Percentiles rank a stretch among this genome's conserved stretches.
These are phyloP conservation scores for Hestina assimilis DNA, from an alignment of 1,140 invertebrate genomes.

Conservation along the genomic window DNA sequence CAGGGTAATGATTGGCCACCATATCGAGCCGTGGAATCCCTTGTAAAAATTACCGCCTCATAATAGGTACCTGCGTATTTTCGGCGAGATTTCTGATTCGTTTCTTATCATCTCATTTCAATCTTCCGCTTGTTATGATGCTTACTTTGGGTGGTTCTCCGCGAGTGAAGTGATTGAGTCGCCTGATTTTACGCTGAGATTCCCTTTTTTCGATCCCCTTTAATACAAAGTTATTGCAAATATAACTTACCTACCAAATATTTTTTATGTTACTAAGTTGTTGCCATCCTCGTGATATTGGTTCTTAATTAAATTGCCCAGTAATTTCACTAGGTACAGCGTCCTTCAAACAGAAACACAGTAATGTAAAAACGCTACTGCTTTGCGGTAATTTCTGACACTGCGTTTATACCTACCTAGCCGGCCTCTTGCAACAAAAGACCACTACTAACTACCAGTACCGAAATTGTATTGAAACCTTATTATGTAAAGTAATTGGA, in stretches of 20 bases:
- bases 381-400: no score
- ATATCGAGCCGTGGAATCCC: constrained; percentile 68
- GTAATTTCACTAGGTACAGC: no score
- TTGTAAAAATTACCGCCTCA: constrained; percentile 70
- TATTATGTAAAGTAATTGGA: constrained; percentile 24
- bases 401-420: no score
- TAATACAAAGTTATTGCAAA: background rate
- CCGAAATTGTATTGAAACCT: background rate
- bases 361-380: no score
- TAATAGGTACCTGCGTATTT: constrained; percentile 66
- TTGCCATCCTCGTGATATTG: background rate
- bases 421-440: no score
- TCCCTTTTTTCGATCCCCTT: constrained; percentile 30
- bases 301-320: no score
- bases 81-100: constrained; percentile 70
- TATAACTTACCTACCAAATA: background rate
- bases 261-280: background rate
- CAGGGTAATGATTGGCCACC: constrained; percentile 65
- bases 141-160: constrained; percentile 42
- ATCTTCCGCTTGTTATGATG: constrained; percentile 72
- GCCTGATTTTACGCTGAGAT: constrained; percentile 44
- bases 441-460: no score
- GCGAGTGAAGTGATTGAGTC: constrained; percentile 51
- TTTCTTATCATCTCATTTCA: constrained; percentile 68
- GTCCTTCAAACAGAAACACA: no score